Evolutionary conservation across 2,113 vertebrate genomes (phyloP).

Genomic region (Etheostoma cragini): DNA sequence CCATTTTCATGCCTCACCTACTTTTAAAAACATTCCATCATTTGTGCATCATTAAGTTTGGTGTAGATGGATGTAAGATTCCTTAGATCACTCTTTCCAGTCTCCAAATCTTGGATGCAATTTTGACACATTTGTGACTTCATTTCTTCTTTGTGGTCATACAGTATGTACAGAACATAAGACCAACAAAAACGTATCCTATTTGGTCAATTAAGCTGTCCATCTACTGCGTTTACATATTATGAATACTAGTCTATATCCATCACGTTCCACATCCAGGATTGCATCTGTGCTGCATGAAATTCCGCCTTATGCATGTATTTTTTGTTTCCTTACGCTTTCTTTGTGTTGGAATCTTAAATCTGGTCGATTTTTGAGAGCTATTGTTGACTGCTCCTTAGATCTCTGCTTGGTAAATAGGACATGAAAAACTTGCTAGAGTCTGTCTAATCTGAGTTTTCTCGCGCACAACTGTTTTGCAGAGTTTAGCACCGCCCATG

Average conservation of each 20-base stretch:
- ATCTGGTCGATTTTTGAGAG: too few species aligned
- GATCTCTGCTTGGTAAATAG: too few species aligned
- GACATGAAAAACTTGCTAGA: too few species aligned
- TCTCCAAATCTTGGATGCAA: conserved; percentile 59
- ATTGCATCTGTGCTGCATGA: too few species aligned
- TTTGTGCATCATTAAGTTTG: conserved; percentile 76
- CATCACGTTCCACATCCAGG: too few species aligned
- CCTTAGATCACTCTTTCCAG: conserved; percentile 65
- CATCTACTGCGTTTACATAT: not conserved
- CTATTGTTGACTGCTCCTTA: too few species aligned
- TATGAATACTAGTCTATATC: not conserved
- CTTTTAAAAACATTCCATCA: conserved; percentile 78
- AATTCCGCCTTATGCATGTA: too few species aligned
- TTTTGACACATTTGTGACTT: conserved; percentile 67
- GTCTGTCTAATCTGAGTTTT: too few species aligned
- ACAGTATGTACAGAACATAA: conserved; percentile 29
- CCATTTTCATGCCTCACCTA: conserved; percentile 75
- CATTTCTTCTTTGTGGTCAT: conserved; percentile 45
- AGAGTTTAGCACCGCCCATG: too few species aligned
- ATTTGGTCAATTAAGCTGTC: conserved; percentile 16
- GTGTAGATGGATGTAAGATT: conserved; percentile 70
- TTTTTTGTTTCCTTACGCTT: too few species aligned
- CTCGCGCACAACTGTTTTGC: too few species aligned
- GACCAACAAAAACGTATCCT: conserved; percentile 26
- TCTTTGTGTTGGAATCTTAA: too few species aligned